Evolutionary conservation across 2,113 vertebrate genomes (phyloP).

Genomic region (Aldabrachelys gigantea): DNA sequence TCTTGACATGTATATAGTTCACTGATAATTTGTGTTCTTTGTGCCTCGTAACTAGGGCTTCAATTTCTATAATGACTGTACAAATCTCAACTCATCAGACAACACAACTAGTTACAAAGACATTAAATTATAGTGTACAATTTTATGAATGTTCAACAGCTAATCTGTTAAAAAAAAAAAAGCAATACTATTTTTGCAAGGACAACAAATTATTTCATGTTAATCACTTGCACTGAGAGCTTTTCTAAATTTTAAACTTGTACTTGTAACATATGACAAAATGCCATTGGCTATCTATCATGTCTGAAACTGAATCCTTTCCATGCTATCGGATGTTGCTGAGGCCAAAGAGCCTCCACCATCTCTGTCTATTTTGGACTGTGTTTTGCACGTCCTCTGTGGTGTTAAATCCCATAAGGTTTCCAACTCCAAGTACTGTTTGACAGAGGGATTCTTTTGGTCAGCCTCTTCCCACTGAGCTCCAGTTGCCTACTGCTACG

Average conservation of each 20-base stretch:
- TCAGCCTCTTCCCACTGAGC: neutral
- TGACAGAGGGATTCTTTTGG: neutral
- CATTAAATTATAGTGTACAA: neutral
- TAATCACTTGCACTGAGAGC: neutral
- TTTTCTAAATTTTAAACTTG: neutral
- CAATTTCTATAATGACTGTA: neutral
- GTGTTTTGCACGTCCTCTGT: neutral
- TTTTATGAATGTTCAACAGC: neutral
- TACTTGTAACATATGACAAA: neutral
- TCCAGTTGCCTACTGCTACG: neutral
- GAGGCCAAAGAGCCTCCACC: neutral
- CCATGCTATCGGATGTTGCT: neutral
- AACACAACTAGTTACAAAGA: neutral
- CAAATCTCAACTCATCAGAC: neutral
- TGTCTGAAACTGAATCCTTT: neutral
- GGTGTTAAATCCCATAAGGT: neutral
- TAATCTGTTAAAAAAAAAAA: neutral
- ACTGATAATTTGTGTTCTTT: neutral
- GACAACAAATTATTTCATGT: neutral
- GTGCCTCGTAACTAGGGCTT: accelerated
- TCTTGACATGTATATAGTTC: neutral
- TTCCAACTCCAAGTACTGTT: neutral
- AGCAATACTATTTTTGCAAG: neutral
- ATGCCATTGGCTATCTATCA: neutral
- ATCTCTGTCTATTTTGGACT: neutral